A percentile compares a stretch with the other conserved stretches of the same genome.
These are phyloP conservation scores for Drosophila meridionalis DNA, from an alignment of 2,888 invertebrate genomes.

Conservation along the genomic window DNA sequence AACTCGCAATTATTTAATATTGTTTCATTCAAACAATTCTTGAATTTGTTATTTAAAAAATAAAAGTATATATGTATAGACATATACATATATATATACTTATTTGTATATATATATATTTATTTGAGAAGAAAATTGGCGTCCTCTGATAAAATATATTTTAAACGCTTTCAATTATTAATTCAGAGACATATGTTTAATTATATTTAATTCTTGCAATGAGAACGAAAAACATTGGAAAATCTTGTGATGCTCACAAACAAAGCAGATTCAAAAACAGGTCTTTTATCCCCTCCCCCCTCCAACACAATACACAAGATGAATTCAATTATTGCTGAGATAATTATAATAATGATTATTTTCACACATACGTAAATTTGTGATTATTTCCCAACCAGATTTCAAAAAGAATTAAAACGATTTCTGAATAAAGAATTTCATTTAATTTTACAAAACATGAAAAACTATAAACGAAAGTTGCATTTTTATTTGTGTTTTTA, in stretches of 20 bases:
- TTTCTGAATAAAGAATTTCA: slow-evolving; percentile 61
- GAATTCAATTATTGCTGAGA: not conserved
- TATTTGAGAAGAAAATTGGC: not conserved
- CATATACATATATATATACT: not conserved
- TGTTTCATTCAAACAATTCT: slow-evolving; percentile 24
- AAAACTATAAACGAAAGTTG: slow-evolving; percentile 32
- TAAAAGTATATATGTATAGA: not conserved
- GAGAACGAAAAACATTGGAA: slow-evolving; percentile 12
- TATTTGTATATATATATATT: not conserved
- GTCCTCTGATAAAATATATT: slow-evolving; percentile 9
- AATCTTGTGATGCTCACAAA: slow-evolving; percentile 21
- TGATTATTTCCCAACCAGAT: slow-evolving; percentile 35
- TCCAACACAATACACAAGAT: not conserved
- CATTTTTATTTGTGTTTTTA: slow-evolving; percentile 21
- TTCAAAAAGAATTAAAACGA: slow-evolving; percentile 10
- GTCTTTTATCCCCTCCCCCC: not conserved
- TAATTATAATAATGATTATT: slow-evolving; percentile 33
- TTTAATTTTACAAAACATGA: slow-evolving; percentile 54
- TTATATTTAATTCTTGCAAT: slow-evolving; percentile 2
- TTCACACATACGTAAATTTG: slow-evolving; percentile 31
- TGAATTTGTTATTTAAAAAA: slow-evolving; percentile 38
- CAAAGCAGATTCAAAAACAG: slow-evolving; percentile 1
- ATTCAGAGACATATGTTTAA: slow-evolving; percentile 6
- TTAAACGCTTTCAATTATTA: slow-evolving; percentile 12
- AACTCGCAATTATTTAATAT: slow-evolving; percentile 14